Conservation (phyloP, 92 coral and sea anemone species). For the Umimayanthus kanabou region DNA sequence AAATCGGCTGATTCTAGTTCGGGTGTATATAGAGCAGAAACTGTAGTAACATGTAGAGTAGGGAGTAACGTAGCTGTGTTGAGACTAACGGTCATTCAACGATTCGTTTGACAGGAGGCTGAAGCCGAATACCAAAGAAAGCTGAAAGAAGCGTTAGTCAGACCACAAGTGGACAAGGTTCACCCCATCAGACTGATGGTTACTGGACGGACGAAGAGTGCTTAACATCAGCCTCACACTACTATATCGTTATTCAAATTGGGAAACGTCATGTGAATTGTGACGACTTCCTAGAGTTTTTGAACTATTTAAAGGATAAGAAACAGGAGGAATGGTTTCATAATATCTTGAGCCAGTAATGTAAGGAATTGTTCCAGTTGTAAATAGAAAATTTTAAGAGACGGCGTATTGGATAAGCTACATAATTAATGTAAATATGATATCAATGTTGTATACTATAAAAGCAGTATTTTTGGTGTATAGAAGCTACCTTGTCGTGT, state of each 20-base stretch:
- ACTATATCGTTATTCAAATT: not conserved
- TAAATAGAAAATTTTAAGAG: not conserved
- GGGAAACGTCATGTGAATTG: not conserved
- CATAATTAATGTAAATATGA: not conserved
- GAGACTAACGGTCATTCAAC: not conserved
- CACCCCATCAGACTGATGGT: conserved; percentile 83
- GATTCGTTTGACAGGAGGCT: conserved; percentile 69
- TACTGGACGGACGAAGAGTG: conserved; percentile 57
- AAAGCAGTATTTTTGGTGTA: conserved; percentile 4
- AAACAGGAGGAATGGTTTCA: not conserved
- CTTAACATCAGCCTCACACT: not conserved
- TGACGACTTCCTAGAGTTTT: not conserved
- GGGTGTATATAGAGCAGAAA: too few species aligned
- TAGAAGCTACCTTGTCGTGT: not conserved
- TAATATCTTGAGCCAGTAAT: not conserved
- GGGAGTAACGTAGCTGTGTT: not conserved
- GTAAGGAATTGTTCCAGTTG: not conserved
- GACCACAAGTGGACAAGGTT: conserved; percentile 78
- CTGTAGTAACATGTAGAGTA: too few species aligned
- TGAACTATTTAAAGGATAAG: not conserved
- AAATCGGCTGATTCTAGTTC: too few species aligned
- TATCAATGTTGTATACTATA: not conserved
- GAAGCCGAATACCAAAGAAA: conserved; percentile 93
- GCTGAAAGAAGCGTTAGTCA: conserved; percentile 73
- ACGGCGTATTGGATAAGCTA: not conserved